Evolutionary conservation across 2,888 invertebrate genomes (phyloP).

Genomic region (Leucozona laternaria): DNA sequence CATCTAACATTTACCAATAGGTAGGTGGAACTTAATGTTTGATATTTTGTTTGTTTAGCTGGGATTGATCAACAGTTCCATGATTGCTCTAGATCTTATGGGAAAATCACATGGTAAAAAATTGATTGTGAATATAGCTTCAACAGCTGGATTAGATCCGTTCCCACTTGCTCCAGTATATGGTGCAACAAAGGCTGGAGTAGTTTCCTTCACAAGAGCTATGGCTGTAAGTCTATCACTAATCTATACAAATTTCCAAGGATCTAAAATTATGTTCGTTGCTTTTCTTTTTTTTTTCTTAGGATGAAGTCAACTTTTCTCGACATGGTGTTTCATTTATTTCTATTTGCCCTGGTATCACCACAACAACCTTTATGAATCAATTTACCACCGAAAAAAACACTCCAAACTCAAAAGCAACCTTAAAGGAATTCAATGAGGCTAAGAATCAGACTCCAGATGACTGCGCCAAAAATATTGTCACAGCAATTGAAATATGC

Average conservation of each 20-base stretch:
- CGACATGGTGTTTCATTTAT: slow-evolving; percentile 77
- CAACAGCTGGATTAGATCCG: slow-evolving; percentile 80
- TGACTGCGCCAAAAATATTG: slow-evolving; percentile 76
- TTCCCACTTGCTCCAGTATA: slow-evolving; percentile 80
- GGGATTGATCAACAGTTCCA: slow-evolving; percentile 83
- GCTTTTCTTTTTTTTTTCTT: not conserved
- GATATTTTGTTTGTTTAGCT: slow-evolving; percentile 78
- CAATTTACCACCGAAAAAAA: slow-evolving; percentile 69
- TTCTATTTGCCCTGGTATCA: slow-evolving; percentile 78
- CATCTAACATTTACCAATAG: too few species aligned
- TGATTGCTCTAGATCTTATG: slow-evolving; percentile 82
- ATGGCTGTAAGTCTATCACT: slow-evolving; percentile 78
- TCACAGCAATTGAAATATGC: slow-evolving; percentile 76
- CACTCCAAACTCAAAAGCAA: slow-evolving; percentile 47
- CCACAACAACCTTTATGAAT: slow-evolving; percentile 71
- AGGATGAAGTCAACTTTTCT: slow-evolving; percentile 21
- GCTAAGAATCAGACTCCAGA: slow-evolving; percentile 74
- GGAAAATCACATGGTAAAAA: slow-evolving; percentile 81
- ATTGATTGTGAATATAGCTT: slow-evolving; percentile 82
- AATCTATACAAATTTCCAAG: not conserved
- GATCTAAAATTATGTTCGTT: not conserved
- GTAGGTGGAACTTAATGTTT: too few species aligned
- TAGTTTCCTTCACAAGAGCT: slow-evolving; percentile 81
- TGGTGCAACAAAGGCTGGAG: slow-evolving; percentile 82
- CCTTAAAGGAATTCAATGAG: slow-evolving; percentile 52